These are phyloP conservation scores for Tortricodes alternella DNA, from an alignment of 2,888 invertebrate species.

Conservation along the genomic window DNA sequence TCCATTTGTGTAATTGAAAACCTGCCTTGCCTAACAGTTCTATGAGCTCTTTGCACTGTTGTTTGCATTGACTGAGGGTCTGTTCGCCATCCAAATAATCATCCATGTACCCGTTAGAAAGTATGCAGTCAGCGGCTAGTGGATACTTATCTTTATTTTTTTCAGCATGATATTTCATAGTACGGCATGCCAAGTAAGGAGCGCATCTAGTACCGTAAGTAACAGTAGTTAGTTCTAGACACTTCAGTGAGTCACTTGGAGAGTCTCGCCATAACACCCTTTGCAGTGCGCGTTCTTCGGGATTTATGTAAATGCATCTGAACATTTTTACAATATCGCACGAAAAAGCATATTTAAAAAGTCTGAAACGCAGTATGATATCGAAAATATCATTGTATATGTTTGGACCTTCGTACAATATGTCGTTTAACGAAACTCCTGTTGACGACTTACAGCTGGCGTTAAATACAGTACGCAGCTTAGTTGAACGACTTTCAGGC, in stretches of 20 bases:
- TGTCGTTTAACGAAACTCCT: constrained; percentile 32
- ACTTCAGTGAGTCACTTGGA: constrained; percentile 6
- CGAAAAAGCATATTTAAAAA: constrained; percentile 30
- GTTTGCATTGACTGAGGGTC: background rate
- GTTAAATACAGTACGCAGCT: constrained; percentile 1
- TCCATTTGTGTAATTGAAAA: constrained; percentile 4
- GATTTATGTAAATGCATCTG: constrained; percentile 27
- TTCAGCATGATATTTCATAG: constrained; percentile 20
- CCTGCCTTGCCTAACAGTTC: background rate
- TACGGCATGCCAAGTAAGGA: constrained; percentile 29
- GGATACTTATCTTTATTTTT: background rate
- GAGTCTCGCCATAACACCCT: constrained; percentile 25
- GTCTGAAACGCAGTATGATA: constrained; percentile 33
- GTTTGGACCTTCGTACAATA: constrained; percentile 35
- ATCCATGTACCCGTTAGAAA: background rate
- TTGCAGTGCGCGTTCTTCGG: constrained; percentile 17
- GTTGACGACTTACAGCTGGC: constrained; percentile 27
- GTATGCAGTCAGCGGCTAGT: background rate
- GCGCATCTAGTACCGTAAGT: constrained; percentile 30
- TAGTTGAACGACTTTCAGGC: constrained; percentile 18
- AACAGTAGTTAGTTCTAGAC: constrained; percentile 20
- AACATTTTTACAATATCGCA: constrained; percentile 34
- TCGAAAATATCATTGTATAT: constrained; percentile 32
- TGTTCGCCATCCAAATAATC: background rate
- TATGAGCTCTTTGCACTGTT: background rate